phyloP scores from a whole-genome alignment of 2,888 invertebrate species.

The Megaustenia siamemsis region DNA sequence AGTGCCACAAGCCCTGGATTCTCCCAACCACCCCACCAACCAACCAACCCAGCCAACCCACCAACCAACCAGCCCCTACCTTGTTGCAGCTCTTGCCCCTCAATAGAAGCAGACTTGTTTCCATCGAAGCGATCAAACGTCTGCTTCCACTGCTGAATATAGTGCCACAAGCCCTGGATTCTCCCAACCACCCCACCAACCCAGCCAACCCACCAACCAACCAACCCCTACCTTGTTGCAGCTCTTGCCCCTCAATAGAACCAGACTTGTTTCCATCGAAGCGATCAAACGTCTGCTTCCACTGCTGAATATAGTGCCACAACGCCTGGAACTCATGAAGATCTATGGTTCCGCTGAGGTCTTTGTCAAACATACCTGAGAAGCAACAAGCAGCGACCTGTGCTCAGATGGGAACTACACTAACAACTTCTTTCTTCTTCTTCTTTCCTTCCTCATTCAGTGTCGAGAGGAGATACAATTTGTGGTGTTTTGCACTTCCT shows the following conservation, averaged over 20 bases:
- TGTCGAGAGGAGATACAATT: too few species aligned
- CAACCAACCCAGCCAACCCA: too few species aligned
- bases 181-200: too few species aligned
- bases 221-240: slow-evolving; percentile 85
- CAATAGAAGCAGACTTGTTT: slow-evolving; percentile 92
- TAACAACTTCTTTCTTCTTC: too few species aligned
- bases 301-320: slow-evolving; percentile 92
- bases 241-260: slow-evolving; percentile 89
- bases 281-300: slow-evolving; percentile 89
- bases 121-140: slow-evolving; percentile 91
- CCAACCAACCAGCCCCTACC: slow-evolving; percentile 84
- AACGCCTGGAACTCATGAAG: slow-evolving; percentile 91
- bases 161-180: slow-evolving; percentile 91
- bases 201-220: too few species aligned
- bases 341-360: slow-evolving; percentile 91
- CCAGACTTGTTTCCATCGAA: slow-evolving; percentile 93
- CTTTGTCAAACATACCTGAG: slow-evolving; percentile 92
- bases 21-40: too few species aligned
- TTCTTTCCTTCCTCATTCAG: too few species aligned
- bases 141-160: slow-evolving; percentile 91
- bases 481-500: too few species aligned
- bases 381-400: not conserved
- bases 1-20: slow-evolving; percentile 91
- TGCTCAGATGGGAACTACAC: too few species aligned
- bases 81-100: slow-evolving; percentile 88